Evolutionary conservation across 2,113 vertebrate species (phyloP), one percentile per base, ranked within the genome.

Genomic region (Nothoprocta pentlandii): DNA sequence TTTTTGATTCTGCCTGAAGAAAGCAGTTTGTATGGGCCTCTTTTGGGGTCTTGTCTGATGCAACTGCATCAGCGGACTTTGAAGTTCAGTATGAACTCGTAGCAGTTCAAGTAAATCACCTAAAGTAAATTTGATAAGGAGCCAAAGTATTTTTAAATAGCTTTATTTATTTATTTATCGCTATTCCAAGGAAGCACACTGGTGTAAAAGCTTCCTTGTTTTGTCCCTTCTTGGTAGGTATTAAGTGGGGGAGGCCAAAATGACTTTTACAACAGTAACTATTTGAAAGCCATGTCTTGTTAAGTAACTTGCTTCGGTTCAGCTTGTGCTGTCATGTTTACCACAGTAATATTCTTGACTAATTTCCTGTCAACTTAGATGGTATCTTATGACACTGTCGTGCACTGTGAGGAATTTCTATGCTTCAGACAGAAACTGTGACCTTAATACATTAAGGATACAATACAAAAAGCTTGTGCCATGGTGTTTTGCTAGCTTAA

Each of bases 1-100:
- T 28, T 53, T 51, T 39, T 1, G 1, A 12, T 2, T 71, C 4
- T 70, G 8, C 25, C 5, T 21, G 12, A 19, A 9, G n/a, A 51
- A 13, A 19, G 47, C 7, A 87, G 28, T 4, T 92, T 2, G 0
- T 78, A 12, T 16, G 44, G 21, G 11, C 14, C 15, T 75, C 23
- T 36, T 59, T 70, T 93, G 13, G 12, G 5, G 19, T 51, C 28
- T 30, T 47, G 12, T 9, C 47, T 71, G 16, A 28, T 61, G 30
- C 2, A 74, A 71, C 9, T 78, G 2, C 44, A 56, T 73, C 23
- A 47, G 28, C 22, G 13, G 74, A 59, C 8, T 6, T 64, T 4
- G 19, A 70, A 9, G 41, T 78, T n/a, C 23, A 36, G 41, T 6
- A 7, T 2, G 51, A 47, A 39, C 7, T 4, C 87, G 47, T 7